A percentile compares a stretch with the other conserved stretches of the same genome.
These are phyloP conservation scores for Andrena marginata DNA, from an alignment of 2,888 invertebrate species.

Conservation along the genomic window DNA sequence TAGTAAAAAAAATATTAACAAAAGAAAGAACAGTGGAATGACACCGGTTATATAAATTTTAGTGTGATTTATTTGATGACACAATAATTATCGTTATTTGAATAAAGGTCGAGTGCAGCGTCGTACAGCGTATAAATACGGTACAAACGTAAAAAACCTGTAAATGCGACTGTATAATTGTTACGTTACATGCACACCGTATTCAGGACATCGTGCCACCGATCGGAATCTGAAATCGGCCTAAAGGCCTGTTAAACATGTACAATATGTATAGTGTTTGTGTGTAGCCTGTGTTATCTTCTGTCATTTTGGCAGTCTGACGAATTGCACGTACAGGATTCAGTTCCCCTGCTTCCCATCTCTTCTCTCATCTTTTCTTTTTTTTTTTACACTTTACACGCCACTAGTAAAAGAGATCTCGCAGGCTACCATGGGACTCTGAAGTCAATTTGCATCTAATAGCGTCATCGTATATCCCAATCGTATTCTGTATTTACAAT, in stretches of 20 bases:
- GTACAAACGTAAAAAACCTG: conserved; percentile 83
- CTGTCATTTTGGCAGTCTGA: conserved; percentile 37
- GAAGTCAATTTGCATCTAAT: conserved; percentile 42
- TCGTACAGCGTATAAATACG: conserved; percentile 82
- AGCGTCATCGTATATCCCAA: conserved; percentile 52
- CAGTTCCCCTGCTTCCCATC: conserved; percentile 15
- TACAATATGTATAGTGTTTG: conserved; percentile 73
- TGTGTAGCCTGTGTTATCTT: conserved; percentile 59
- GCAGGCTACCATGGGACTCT: conserved; percentile 54
- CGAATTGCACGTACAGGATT: conserved; percentile 41
- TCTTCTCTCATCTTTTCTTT: not conserved
- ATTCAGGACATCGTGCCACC: conserved; percentile 54
- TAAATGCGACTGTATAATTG: conserved; percentile 78
- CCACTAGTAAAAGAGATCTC: conserved; percentile 52
- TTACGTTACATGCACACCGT: conserved; percentile 66
- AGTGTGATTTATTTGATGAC: conserved; percentile 81
- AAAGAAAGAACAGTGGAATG: conserved; percentile 17
- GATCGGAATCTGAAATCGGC: conserved; percentile 51
- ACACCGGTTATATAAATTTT: conserved; percentile 64
- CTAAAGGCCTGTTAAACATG: conserved; percentile 60
- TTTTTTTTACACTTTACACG: conserved; percentile 59
- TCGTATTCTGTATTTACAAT: conserved; percentile 69
- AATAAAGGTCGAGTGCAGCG: conserved; percentile 79
- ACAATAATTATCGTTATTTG: conserved; percentile 81
- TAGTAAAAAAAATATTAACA: not conserved